Base-by-base conservation (phyloP, 2,797 vertebrate species). In the Aythya fuligula region DNA sequence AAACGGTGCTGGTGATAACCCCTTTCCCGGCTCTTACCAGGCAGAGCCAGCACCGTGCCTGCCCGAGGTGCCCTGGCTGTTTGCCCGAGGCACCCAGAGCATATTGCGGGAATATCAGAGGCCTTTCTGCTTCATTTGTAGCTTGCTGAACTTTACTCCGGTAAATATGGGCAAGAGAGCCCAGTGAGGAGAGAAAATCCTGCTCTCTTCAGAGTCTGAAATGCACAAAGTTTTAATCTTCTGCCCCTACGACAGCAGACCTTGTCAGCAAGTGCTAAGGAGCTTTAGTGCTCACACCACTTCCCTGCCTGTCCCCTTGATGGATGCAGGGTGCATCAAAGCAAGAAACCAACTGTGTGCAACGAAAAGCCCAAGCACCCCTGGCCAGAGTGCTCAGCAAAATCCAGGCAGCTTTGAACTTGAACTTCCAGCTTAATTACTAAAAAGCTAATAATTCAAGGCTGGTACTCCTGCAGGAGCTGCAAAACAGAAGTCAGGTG, bases 141-240 rank as follows among this genome's bases (percentile, higher is more conserved):
- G 66, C 93, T 80, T 56, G 1, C n/a, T 92, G 84, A 93, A 94
- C 94, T 97, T 97, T 95, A 91, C 78, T 80, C 89, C 67, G 38
- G 91, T 84, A 96, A 95, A 93, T 9, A 92, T 1, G 17, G 64
- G 70, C 61, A 13, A 36, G 45, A 65, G 43, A 61, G 70, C 54
- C n/a, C 57, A 9, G 76, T 0, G 1, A 5, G 62, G 76, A 53
- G 78, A 7, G 62, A 56, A 51, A 86, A 57, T 16, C 66, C 87
- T 77, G 61, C 25, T 71, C 66, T 60, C 1, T 64, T 53, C 8
- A 0, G 41, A 2, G 4, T 1, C 70, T 51, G 57, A 15, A 6
- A 1, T 4, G 62, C 36, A 15, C 58, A 2, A 18, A 17, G 25
- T 49, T 4, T 22, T 28, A 1, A 27, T 20, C 58, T 49, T 20